Evolutionary conservation across 2,888 invertebrate genomes (phyloP).

Genomic region (Lottia scabra): DNA sequence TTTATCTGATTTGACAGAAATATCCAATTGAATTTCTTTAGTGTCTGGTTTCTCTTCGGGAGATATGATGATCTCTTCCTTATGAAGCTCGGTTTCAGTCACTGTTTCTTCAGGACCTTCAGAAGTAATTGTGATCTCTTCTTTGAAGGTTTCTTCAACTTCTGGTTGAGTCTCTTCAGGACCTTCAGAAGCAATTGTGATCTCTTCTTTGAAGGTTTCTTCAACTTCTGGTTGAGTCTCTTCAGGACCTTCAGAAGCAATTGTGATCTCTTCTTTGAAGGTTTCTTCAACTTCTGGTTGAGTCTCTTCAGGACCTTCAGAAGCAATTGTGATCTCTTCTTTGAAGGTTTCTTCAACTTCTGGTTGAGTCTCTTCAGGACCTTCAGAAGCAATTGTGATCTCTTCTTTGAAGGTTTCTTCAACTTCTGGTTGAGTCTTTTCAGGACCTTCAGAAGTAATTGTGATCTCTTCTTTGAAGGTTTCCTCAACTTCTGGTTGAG

Average conservation of each 20-base stretch:
- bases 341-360: constrained; percentile 8
- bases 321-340: background rate
- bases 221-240: background rate
- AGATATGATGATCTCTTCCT: background rate
- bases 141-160: constrained; percentile 3
- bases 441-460: background rate
- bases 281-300: constrained; percentile 7
- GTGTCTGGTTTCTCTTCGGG: background rate
- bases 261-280: background rate
- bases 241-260: background rate
- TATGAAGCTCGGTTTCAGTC: background rate
- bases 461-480: background rate
- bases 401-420: background rate
- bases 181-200: background rate
- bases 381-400: background rate
- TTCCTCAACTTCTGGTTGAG: background rate
- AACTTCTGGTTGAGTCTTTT: too few species aligned
- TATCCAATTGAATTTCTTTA: constrained; percentile 5
- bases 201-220: background rate
- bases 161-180: background rate
- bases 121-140: background rate
- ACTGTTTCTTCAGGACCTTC: background rate
- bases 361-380: background rate
- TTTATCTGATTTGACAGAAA: background rate
- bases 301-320: background rate